Evolutionary conservation across 2,888 invertebrate species (phyloP).

Genomic region (Parascotia fuliginaria): DNA sequence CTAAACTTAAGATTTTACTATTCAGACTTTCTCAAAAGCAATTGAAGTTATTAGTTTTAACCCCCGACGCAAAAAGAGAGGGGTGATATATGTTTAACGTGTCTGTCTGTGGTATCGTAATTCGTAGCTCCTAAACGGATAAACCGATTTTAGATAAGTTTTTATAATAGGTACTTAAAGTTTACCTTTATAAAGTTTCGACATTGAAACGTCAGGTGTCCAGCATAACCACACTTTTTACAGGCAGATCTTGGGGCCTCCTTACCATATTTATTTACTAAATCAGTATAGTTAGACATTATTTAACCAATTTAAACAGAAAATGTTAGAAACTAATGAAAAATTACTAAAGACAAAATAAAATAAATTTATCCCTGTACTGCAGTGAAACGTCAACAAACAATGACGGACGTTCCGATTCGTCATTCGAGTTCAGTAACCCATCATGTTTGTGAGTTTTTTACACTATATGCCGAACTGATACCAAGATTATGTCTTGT

Average conservation of each 20-base stretch:
- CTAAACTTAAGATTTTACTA: too few species aligned
- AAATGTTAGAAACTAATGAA: conserved; percentile 13
- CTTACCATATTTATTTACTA: conserved; percentile 86
- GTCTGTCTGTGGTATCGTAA: too few species aligned
- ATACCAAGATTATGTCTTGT: too few species aligned
- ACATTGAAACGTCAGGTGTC: conserved; percentile 98
- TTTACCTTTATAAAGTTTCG: conserved; percentile 95
- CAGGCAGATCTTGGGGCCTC: conserved; percentile 93
- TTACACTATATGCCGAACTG: not conserved
- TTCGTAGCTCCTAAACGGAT: too few species aligned
- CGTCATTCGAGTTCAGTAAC: not conserved
- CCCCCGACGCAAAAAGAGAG: too few species aligned
- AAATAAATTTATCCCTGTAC: too few species aligned
- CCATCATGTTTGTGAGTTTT: not conserved
- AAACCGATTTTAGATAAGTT: too few species aligned
- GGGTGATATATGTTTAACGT: too few species aligned
- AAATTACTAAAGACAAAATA: not conserved
- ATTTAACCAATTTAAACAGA: conserved; percentile 15
- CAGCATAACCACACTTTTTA: conserved; percentile 98
- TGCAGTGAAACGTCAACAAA: conserved; percentile 42
- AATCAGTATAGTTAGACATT: conserved; percentile 74
- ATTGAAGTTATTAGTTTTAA: too few species aligned
- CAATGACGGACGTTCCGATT: conserved; percentile 35
- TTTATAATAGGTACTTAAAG: too few species aligned
- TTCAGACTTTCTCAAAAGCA: too few species aligned